These are phyloP conservation scores for Idaea straminata DNA, from an alignment of 2,888 invertebrate species.

Conservation along the genomic window DNA sequence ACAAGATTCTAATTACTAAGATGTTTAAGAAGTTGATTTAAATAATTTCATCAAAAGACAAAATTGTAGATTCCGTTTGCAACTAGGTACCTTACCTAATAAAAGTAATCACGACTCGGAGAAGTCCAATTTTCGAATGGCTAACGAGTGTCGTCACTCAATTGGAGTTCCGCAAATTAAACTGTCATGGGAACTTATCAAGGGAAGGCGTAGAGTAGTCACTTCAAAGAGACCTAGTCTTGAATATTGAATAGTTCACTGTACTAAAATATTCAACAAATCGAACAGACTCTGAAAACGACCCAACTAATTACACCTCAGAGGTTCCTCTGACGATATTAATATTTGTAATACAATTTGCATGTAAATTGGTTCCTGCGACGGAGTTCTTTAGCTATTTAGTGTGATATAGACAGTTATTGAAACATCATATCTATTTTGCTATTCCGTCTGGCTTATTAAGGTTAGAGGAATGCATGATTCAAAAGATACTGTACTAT, in stretches of 20 bases:
- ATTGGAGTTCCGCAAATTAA: conserved; percentile 57
- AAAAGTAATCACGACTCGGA: conserved; percentile 1
- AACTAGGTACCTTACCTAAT: background rate
- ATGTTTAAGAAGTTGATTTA: background rate
- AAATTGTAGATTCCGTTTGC: conserved; percentile 1
- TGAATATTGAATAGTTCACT: conserved; percentile 68
- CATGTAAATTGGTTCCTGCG: conserved; percentile 24
- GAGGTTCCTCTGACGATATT: conserved; percentile 44
- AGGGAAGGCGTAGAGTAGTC: conserved; percentile 39
- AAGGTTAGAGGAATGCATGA: too few species aligned
- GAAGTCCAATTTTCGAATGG: background rate
- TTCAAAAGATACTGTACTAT: too few species aligned
- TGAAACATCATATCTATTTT: too few species aligned
- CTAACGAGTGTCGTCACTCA: conserved; percentile 35
- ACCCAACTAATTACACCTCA: conserved; percentile 52
- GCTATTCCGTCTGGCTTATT: too few species aligned
- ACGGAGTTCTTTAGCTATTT: background rate
- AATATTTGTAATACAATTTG: conserved; percentile 33
- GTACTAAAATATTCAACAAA: conserved; percentile 66
- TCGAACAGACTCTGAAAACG: conserved; percentile 42
- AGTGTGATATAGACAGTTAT: background rate
- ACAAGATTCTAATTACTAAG: background rate
- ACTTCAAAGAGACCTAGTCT: conserved; percentile 54
- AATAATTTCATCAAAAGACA: background rate
- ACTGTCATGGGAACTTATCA: conserved; percentile 60